Conservation (phyloP, 2,113 vertebrate species). For the Ia io region DNA sequence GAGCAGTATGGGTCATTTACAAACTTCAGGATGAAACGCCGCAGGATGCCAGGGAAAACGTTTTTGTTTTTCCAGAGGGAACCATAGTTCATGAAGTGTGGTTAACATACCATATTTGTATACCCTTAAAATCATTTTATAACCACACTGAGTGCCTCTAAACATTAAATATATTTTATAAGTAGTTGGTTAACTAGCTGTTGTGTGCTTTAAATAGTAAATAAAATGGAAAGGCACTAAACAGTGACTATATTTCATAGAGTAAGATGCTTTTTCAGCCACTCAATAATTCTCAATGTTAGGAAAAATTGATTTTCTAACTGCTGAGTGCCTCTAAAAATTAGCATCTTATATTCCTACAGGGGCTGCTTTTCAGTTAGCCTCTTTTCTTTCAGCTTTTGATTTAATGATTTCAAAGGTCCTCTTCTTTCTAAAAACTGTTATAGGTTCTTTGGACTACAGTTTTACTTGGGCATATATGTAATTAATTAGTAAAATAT, state of each 20-base stretch:
- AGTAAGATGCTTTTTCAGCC: slow-evolving; percentile 68
- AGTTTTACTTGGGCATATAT: background rate
- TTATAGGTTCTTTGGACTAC: background rate
- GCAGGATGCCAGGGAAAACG: slow-evolving; percentile 70
- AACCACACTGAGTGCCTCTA: slow-evolving; percentile 75
- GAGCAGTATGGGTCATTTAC: slow-evolving; percentile 70
- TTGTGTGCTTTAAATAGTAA: slow-evolving; percentile 80
- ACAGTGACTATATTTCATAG: slow-evolving; percentile 75
- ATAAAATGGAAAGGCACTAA: slow-evolving; percentile 80
- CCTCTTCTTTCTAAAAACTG: slow-evolving; percentile 28
- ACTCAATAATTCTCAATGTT: slow-evolving; percentile 68
- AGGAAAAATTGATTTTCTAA: slow-evolving; percentile 67
- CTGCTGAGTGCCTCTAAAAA: slow-evolving; percentile 72
- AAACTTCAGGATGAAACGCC: slow-evolving; percentile 69
- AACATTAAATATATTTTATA: slow-evolving; percentile 82
- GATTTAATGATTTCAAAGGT: slow-evolving; percentile 42
- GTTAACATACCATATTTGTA: slow-evolving; percentile 73
- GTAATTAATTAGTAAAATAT: slow-evolving; percentile 32
- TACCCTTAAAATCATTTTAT: slow-evolving; percentile 80
- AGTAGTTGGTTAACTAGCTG: slow-evolving; percentile 81
- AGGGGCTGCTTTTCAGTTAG: slow-evolving; percentile 58
- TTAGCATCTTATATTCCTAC: slow-evolving; percentile 68
- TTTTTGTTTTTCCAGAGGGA: slow-evolving; percentile 74
- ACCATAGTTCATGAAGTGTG: slow-evolving; percentile 58
- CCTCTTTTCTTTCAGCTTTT: slow-evolving; percentile 50